These are phyloP conservation scores for Calvadosia cruxmelitensis DNA, from an alignment of 30 jellyfish, hydroid and myxozoan genomes.

Conservation along the genomic window DNA sequence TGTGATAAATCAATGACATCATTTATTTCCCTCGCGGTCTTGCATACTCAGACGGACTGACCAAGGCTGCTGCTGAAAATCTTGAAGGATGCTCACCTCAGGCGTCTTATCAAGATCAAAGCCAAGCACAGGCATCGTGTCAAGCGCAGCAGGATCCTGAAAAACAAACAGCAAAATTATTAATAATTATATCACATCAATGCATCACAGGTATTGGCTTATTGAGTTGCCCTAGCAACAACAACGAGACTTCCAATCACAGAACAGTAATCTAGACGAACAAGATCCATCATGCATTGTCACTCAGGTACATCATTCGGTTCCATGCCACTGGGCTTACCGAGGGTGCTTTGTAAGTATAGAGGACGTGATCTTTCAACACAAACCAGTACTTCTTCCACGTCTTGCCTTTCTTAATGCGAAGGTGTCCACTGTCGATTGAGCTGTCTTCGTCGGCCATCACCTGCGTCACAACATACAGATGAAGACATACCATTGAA, in stretches of 20 bases:
- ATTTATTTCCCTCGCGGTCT: too few species aligned
- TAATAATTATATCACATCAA: too few species aligned
- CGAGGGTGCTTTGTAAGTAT: conserved; percentile 84
- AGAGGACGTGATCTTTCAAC: conserved; percentile 74
- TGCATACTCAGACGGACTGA: too few species aligned
- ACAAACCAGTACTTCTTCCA: conserved; percentile 81
- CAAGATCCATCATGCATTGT: too few species aligned
- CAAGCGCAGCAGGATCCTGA: conserved; percentile 93
- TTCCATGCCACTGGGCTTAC: conserved; percentile 22
- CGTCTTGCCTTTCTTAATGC: conserved; percentile 38
- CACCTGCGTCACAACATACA: conserved; percentile 9
- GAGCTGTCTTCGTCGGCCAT: conserved; percentile 56
- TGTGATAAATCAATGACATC: too few species aligned
- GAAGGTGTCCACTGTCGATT: conserved; percentile 47
- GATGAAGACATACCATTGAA: background rate
- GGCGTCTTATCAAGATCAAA: conserved; percentile 50
- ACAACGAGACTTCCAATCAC: too few species aligned
- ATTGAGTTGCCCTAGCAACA: too few species aligned
- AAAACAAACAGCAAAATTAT: background rate
- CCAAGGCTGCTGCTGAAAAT: too few species aligned
- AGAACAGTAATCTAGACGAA: too few species aligned
- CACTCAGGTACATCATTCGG: too few species aligned
- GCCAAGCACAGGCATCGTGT: conserved; percentile 84
- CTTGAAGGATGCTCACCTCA: conserved; percentile 44
- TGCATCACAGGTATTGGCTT: too few species aligned